Base-by-base conservation (phyloP, 37 sponge, comb jelly and placozoan genomes). In the Beroe ovata region DNA sequence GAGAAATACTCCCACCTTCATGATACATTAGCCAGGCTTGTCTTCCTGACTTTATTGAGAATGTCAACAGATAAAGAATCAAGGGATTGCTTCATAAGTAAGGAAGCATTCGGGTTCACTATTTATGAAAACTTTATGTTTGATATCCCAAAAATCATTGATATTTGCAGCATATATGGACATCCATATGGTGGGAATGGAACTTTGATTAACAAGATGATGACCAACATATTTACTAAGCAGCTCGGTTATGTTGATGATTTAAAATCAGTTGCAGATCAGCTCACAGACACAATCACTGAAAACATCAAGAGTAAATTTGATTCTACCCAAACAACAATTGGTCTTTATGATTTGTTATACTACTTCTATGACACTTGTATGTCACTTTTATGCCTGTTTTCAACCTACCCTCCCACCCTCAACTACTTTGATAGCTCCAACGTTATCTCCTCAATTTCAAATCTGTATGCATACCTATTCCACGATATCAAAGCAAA, bases 101-200 rank as follows among this genome's bases (percentile, higher is more conserved):
- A 30, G 8, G 59, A 42, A 21, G 47, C 84, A 22, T 77, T 77
- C 41, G 84, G 84, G 11, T 77, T 40, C 29, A 77, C 84, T 32
- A 77, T 77, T 3, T 77, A 77, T 42, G 84, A 77, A 35, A 77
- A 77, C 54, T 77, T 36, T 23, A 77, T 77, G 84, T 77, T 77
- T 77, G 84, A 77, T 39, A 42, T 77, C 3, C 84, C 84, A 6
- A 77, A 77, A 36, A 39, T 77, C 20, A 77, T 77, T 16, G 84
- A 77, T 77, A 39, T 77, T 11, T 77, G 84, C 84, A 77, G 84
- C 41, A 41, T 77, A 42, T 77, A 77, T 42, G 84, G 84, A 21
- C 58, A 77, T n/a, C 84, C 84, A 23, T 39, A 77, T 39, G 84
- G 84, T n/a, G 84, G 84, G 38, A 77, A 77, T 40, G 84, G 84